Base-by-base conservation (phyloP, 2,888 invertebrate genomes). In the Agonum fuliginosum region DNA sequence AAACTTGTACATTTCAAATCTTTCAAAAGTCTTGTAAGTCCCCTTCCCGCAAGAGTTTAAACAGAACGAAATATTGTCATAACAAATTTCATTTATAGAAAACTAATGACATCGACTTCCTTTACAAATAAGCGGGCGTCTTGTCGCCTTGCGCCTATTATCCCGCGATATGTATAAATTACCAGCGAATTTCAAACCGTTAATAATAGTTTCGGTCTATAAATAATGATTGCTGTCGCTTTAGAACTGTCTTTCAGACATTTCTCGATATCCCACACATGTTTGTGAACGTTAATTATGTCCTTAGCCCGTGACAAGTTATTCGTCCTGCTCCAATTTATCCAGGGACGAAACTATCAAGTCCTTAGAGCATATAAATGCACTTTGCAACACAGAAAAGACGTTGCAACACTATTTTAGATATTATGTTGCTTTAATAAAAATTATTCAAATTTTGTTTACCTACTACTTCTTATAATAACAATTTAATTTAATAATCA, bases 181-280 rank as follows among this genome's bases (percentile, higher is more conserved):
- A 62, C 58, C 58, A 62, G 58, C 58, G 30, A 62, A 62, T 62
- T 62, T 62, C 58, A 27, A 62, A 62, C 58, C 58, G 58, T 62
- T 62, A 62, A 62, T 62, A 62, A 62, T 62, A 62, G 58, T 27
- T 62, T 62, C 27, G 30, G 58, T 62, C 58, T 62, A 62, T 62
- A 62, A 62, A 62, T 62, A 62, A 62, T 62, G 58, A 62, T 27
- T 30, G 30, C 58, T 62, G 58, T 62, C 58, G 58, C 58, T 62
- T 62, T 14, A 62, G 58, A 62, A 20, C 58, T 62, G 58, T 62
- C 58, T 62, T 62, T 27, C 58, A 62, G 58, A 62, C 58, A 62
- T 62, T 62, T 62, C 58, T 62, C 58, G 58, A 62, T 62, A 62
- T 62, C 27, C 58, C 27, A 62, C 58, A 62, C 58, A 62, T 62